Base-by-base conservation (phyloP, 2,113 vertebrate genomes). In the Oriolus oriolus region DNA sequence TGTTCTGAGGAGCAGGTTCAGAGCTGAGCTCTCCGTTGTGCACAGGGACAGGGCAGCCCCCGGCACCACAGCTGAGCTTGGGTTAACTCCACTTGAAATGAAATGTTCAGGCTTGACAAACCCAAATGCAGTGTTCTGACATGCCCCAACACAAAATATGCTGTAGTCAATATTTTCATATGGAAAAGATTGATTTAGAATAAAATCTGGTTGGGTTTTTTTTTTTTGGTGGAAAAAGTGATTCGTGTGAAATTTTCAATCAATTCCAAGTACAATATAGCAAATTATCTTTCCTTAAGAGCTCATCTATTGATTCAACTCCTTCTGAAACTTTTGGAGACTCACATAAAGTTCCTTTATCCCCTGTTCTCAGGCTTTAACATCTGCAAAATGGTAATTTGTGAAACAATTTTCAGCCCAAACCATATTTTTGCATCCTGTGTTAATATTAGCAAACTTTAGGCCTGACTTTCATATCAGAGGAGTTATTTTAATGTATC, bases 21-120 rank as follows among this genome's bases (percentile, higher is more conserved):
- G 35, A 49, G 37, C 2, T 0, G 4, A 63, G 73, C 22, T 57
- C 17, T 4, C 14, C 0, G 0, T 1, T 19, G 71, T 10, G 74
- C 30, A 3, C 74, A 31, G 30, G 26, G 33, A 30, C 16, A n/a
- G 87, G 19, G 52, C 31, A 57, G 76, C 59, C 21, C 42, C 37
- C 14, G n/a, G 69, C 45, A 53, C 24, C 33, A 19, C 0, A 2
- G 47, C 37, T 76, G n/a, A 70, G 49, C 35, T 50, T 6, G 7
- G 21, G 22, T 42, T 65, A 63, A 33, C 45, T 50, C 20, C 44
- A 26, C 60, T 66, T 23, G 26, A 57, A 92, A 75, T 52, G 14
- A 45, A 91, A 35, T 22, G 57, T 33, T 84, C 49, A 28, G 64
- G 26, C 37, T 49, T 74, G n/a, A 65, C 57, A 79, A 84, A 75